phyloP scores from a whole-genome alignment of 2,113 vertebrate genomes.

The Clarias batrachus region DNA sequence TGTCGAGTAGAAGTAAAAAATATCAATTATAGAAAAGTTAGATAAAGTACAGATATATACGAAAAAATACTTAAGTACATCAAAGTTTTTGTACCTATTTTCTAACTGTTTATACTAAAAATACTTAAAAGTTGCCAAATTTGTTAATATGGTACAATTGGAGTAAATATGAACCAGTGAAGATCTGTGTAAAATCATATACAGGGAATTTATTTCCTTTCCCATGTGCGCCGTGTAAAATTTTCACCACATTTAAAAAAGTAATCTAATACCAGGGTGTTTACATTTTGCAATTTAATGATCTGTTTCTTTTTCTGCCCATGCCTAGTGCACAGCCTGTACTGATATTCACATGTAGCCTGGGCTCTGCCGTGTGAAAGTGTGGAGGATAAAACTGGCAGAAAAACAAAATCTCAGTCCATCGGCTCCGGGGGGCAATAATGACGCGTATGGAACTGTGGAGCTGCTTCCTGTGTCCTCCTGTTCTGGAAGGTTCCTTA shows the following conservation, averaged over 20 bases:
- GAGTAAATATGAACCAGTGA: neutral
- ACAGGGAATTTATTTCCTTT: neutral
- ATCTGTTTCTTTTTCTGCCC: neutral
- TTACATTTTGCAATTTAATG: neutral
- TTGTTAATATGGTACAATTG: neutral
- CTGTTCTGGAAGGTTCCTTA: constrained; percentile 56
- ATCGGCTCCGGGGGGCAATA: constrained; percentile 17
- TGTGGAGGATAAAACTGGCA: constrained; percentile 56
- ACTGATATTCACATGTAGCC: constrained; percentile 66
- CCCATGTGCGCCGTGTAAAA: neutral
- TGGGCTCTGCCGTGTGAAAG: constrained; percentile 49
- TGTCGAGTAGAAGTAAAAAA: too few relatives aligned
- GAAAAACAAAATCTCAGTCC: constrained; percentile 55
- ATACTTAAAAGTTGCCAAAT: neutral
- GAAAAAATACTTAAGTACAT: too few relatives aligned
- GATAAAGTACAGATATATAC: too few relatives aligned
- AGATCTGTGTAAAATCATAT: neutral
- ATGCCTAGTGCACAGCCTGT: constrained; percentile 48
- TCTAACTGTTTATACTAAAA: neutral
- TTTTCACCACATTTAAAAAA: neutral
- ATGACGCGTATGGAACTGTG: constrained; percentile 42
- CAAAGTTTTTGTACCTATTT: neutral
- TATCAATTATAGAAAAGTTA: too few relatives aligned
- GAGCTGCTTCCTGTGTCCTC: constrained; percentile 55
- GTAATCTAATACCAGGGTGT: neutral